phyloP scores from a whole-genome alignment of 2,888 invertebrate species.

The Hypolimnas misippus region DNA sequence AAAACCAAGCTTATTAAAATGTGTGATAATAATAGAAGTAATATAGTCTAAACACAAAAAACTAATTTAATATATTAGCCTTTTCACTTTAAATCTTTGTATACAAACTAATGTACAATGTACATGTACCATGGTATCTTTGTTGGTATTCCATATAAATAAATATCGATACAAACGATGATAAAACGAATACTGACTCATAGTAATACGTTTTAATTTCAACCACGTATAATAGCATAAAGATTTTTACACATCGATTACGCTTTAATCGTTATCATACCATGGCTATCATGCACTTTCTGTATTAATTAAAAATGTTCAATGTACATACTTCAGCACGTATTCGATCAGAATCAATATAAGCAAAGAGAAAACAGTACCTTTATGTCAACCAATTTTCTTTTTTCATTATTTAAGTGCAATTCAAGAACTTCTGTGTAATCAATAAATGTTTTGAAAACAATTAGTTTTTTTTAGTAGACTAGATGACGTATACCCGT shows the following conservation, averaged over 20 bases:
- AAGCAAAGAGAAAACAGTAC: too few species aligned
- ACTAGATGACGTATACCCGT: too few species aligned
- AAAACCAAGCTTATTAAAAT: not conserved
- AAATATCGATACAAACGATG: not conserved
- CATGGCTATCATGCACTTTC: slow-evolving; percentile 11
- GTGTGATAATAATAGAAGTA: too few species aligned
- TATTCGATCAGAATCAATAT: not conserved
- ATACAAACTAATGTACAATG: not conserved
- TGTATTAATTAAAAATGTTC: slow-evolving; percentile 21
- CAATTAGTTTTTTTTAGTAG: too few species aligned
- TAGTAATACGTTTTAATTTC: slow-evolving; percentile 3
- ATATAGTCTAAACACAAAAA: too few species aligned
- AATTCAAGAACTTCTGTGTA: too few species aligned
- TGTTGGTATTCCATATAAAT: not conserved
- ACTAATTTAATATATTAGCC: not conserved
- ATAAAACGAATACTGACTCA: not conserved
- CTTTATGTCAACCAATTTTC: too few species aligned
- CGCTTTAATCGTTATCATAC: slow-evolving; percentile 10
- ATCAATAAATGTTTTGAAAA: too few species aligned
- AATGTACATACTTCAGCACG: slow-evolving; percentile 7
- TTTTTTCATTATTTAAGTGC: too few species aligned
- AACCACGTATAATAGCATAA: not conserved
- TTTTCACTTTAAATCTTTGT: not conserved
- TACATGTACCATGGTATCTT: not conserved
- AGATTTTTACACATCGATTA: slow-evolving; percentile 1